phyloP scores from a whole-genome alignment of 2,113 vertebrate genomes.

The Labeo catla region DNA sequence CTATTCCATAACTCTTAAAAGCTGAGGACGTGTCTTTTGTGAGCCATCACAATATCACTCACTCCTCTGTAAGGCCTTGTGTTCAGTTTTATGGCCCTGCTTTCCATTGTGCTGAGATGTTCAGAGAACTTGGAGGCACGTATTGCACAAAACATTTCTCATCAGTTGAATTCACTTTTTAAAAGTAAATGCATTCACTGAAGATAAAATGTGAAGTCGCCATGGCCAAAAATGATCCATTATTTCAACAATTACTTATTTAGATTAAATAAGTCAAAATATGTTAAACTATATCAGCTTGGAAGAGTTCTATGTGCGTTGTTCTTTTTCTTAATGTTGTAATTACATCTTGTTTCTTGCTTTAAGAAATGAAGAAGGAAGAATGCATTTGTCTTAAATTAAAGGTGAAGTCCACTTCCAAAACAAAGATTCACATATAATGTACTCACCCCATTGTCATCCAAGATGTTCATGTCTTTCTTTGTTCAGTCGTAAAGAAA shows the following conservation, averaged over 20 bases:
- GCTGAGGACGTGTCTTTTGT: neutral
- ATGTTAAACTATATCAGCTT: neutral
- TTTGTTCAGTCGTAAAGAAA: too few species aligned
- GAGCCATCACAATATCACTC: neutral
- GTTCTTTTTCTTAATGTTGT: neutral
- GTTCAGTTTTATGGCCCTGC: neutral
- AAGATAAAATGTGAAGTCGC: neutral
- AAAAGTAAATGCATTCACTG: neutral
- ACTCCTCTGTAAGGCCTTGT: neutral
- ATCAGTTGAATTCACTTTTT: neutral
- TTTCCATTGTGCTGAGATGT: neutral
- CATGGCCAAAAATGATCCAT: neutral
- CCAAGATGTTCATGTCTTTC: too few species aligned
- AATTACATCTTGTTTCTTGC: too few species aligned
- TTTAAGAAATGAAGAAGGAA: too few species aligned
- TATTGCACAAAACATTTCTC: neutral
- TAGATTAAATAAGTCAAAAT: neutral
- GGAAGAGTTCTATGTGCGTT: neutral
- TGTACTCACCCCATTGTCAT: too few species aligned
- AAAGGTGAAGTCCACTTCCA: too few species aligned
- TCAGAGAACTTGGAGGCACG: neutral
- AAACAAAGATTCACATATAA: too few species aligned
- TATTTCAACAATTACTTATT: neutral
- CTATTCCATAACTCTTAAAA: neutral
- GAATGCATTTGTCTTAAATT: neutral